Percentiles rank a stretch among this genome's conserved stretches.
Conservation (phyloP, 2,113 vertebrate species). For the Azemiops feae region DNA sequence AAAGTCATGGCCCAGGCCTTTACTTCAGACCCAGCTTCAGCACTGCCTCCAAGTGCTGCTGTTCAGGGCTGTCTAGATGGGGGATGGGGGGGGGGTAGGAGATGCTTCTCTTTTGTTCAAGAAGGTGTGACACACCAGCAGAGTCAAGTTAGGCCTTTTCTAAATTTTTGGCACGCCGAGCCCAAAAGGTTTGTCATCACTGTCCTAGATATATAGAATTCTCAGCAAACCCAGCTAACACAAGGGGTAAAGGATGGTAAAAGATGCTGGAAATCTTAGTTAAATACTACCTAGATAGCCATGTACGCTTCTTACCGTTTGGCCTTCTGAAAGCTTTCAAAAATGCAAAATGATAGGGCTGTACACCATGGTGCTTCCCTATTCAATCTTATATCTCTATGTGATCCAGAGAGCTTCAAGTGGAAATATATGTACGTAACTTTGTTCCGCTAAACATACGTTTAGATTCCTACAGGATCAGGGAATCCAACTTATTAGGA, state of each 20-base stretch:
- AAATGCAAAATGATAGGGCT: not conserved
- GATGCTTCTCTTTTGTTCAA: not conserved
- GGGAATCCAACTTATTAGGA: not conserved
- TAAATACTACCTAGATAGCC: not conserved
- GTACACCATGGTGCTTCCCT: not conserved
- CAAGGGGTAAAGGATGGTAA: not conserved
- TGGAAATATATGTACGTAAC: not conserved
- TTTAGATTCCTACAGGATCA: not conserved
- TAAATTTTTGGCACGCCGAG: not conserved
- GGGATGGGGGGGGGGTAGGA: not conserved
- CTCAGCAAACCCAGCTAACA: not conserved
- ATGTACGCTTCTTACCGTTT: not conserved
- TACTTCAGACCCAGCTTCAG: not conserved
- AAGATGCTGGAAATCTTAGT: not conserved
- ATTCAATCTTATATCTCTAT: not conserved
- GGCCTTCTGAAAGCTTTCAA: not conserved
- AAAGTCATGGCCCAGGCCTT: not conserved
- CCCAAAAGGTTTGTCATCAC: not conserved
- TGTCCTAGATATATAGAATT: not conserved
- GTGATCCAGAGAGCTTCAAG: not conserved
- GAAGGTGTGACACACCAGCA: not conserved
- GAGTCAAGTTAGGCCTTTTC: not conserved
- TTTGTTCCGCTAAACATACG: not conserved
- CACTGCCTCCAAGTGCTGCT: not conserved
- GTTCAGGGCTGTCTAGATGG: not conserved